Percentiles rank a stretch among this genome's conserved stretches.
These are phyloP conservation scores for Thymelicus acteon DNA, from an alignment of 2,888 invertebrate genomes.

Conservation along the genomic window DNA sequence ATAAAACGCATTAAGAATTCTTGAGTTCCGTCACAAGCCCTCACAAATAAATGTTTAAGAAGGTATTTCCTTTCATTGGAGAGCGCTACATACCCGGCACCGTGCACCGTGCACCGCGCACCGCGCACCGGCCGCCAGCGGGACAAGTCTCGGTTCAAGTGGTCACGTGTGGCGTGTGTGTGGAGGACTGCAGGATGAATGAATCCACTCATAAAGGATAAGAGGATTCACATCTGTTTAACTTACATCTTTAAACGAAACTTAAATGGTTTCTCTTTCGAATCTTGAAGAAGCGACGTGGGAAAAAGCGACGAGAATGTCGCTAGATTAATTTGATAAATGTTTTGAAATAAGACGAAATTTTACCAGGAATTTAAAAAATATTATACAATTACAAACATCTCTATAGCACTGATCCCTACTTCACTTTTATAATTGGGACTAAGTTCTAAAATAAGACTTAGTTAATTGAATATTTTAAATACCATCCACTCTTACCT, in stretches of 20 bases:
- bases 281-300: too few species aligned
- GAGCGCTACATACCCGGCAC: too few species aligned
- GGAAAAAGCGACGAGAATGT: too few species aligned
- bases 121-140: neutral
- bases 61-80: slow-evolving; percentile 31
- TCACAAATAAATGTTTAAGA: slow-evolving; percentile 9
- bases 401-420: too few species aligned
- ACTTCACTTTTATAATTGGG: neutral
- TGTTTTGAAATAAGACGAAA: too few species aligned
- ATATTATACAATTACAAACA: too few species aligned
- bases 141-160: slow-evolving; percentile 44
- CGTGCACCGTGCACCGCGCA: too few species aligned
- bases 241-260: neutral
- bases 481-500: slow-evolving; percentile 24
- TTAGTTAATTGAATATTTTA: neutral
- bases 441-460: neutral
- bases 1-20: neutral
- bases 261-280: too few species aligned
- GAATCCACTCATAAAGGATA: slow-evolving; percentile 27
- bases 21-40: slow-evolving; percentile 18
- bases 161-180: slow-evolving; percentile 18
- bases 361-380: neutral
- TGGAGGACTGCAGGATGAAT: slow-evolving; percentile 36
- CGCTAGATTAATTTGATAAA: too few species aligned
- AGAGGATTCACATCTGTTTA: neutral